Percentiles rank a stretch among this genome's conserved stretches.
Conservation (phyloP, 2,113 vertebrate genomes). For the Rhodinocichla rosea region DNA sequence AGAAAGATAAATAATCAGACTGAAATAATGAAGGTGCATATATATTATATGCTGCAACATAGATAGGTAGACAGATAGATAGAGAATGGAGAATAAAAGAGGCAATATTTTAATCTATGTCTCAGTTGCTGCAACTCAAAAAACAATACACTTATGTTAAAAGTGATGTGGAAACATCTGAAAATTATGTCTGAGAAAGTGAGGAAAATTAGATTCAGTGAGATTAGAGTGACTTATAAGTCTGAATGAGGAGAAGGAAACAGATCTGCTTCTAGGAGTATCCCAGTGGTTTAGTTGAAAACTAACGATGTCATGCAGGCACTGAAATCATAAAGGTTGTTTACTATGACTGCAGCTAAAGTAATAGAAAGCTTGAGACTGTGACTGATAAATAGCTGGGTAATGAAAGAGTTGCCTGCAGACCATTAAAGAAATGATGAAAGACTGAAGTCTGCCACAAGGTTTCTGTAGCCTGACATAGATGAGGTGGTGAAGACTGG, state of each 20-base stretch:
- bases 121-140: neutral
- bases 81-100: neutral
- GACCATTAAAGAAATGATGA: neutral
- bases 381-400: neutral
- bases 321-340: neutral
- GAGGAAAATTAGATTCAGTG: neutral
- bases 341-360: neutral
- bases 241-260: neutral
- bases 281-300: neutral
- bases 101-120: neutral
- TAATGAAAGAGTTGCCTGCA: neutral
- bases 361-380: neutral
- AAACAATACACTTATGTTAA: neutral
- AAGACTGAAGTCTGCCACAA: neutral
- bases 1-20: neutral
- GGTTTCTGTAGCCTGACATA: neutral
- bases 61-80: neutral
- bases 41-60: neutral
- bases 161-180: neutral
- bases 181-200: neutral
- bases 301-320: neutral
- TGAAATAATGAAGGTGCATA: neutral
- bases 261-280: neutral
- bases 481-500: neutral
- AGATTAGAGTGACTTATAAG: neutral